Base-by-base conservation (phyloP, 2,888 invertebrate species). In the Malacosoma neustria region DNA sequence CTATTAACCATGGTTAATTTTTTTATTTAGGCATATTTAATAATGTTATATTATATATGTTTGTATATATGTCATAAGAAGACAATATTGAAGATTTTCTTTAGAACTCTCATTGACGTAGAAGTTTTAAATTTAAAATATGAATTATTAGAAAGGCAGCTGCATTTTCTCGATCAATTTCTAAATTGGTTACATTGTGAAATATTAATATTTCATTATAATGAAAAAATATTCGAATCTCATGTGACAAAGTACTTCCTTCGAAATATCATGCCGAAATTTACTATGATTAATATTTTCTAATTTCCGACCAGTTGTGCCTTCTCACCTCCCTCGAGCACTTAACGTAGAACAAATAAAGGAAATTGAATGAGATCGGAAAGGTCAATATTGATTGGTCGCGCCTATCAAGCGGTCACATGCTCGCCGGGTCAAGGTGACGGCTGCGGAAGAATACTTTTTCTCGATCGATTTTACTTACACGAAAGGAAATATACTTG, bases 361-460 rank as follows among this genome's bases (percentile, higher is more conserved):
- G 71, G 72, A 73, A 72, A 70, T 61, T 57, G 54, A 59, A 58
- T 53, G 53, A 55, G 49, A 54, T 54, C 53, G 49, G 41, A 67
- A 71, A 74, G 75, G 73, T 67, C 70, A 64, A 48, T 51, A 51
- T 47, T 54, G 59, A 57, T 57, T 69, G 65, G 64, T 46, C 54
- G 51, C 44, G 48, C 48, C 57, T 52, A 48, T 58, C 50, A 56
- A 61, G 46, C 65, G 61, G 63, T 67, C 71, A 67, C 53, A 54
- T 47, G 43, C 52, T 48, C 54, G 51, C 38, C 48, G 55, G 73
- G 72, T 73, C 72, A 74, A 75, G 75, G 72, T 52, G 54, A 54
- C 43, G 40, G 45, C 53, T 61, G 49, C 49, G 67, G 65, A 66
- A 70, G 62, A 69, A 54, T 55, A 39, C 38, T 49, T 51, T 43